These are phyloP conservation scores for Onthophagus sagittarius DNA, from an alignment of 2,888 invertebrate species.

Conservation along the genomic window DNA sequence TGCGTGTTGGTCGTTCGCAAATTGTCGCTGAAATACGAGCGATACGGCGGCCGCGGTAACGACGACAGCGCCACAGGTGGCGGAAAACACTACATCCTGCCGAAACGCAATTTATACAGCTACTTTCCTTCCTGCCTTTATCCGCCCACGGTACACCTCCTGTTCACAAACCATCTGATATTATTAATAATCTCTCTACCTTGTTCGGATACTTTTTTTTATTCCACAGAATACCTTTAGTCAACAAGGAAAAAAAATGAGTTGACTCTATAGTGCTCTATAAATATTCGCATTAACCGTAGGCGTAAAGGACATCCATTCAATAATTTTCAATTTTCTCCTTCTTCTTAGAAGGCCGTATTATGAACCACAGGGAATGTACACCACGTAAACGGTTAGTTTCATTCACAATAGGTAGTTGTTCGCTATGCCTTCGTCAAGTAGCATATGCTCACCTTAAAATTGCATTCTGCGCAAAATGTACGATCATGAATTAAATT, in stretches of 20 bases:
- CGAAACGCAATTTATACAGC: conserved; percentile 6
- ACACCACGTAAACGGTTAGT: not conserved
- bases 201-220: not conserved
- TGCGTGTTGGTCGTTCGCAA: conserved; percentile 6
- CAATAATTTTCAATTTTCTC: not conserved
- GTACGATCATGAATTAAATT: not conserved
- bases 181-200: not conserved
- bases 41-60: conserved; percentile 5
- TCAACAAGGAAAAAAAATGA: no score
- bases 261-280: not conserved
- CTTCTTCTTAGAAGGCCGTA: not conserved
- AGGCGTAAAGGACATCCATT: not conserved
- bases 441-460: not conserved
- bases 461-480: not conserved
- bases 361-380: not conserved
- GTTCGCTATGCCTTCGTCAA: not conserved
- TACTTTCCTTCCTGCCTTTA: not conserved
- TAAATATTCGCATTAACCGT: not conserved
- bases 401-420: not conserved
- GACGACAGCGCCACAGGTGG: conserved; percentile 13
- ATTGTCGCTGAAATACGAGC: conserved; percentile 9
- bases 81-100: conserved; percentile 9
- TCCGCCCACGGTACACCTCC: not conserved
- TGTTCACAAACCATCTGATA: not conserved
- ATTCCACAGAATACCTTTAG: not conserved